Evolutionary conservation across 92 coral and sea anemone species (phyloP).

Genomic region (Meandrina meandrites): DNA sequence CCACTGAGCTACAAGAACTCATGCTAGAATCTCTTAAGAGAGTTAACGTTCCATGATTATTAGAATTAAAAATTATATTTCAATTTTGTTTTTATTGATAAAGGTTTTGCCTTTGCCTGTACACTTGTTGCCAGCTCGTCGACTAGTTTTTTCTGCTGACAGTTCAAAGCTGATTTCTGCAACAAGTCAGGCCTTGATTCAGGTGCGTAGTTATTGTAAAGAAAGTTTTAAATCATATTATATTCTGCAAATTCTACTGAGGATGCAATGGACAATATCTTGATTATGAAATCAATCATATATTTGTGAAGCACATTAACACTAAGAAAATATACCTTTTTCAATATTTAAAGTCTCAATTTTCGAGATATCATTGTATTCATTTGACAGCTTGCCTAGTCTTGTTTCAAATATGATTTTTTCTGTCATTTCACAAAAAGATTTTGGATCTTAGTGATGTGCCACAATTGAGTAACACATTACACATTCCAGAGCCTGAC

Average conservation of each 20-base stretch:
- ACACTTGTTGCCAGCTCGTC: slow-evolving; percentile 76
- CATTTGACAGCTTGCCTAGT: neutral
- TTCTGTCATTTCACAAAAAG: neutral
- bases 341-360: no score
- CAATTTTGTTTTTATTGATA: neutral
- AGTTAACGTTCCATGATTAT: no score
- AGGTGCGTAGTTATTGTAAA: slow-evolving; percentile 52
- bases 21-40: neutral
- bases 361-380: no score
- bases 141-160: slow-evolving; percentile 73
- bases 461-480: slow-evolving; percentile 17
- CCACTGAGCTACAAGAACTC: no score
- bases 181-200: slow-evolving; percentile 70
- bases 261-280: no score
- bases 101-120: slow-evolving; percentile 76
- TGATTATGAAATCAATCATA: no score
- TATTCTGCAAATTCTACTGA: no score
- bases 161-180: slow-evolving; percentile 71
- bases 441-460: slow-evolving; percentile 33
- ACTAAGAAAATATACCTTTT: no score
- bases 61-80: no score
- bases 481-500: slow-evolving; percentile 12
- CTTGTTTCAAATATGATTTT: neutral
- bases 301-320: no score
- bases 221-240: no score